phyloP scores from a whole-genome alignment of 2,797 vertebrate species.

The Pseudochaenichthys georgianus region DNA sequence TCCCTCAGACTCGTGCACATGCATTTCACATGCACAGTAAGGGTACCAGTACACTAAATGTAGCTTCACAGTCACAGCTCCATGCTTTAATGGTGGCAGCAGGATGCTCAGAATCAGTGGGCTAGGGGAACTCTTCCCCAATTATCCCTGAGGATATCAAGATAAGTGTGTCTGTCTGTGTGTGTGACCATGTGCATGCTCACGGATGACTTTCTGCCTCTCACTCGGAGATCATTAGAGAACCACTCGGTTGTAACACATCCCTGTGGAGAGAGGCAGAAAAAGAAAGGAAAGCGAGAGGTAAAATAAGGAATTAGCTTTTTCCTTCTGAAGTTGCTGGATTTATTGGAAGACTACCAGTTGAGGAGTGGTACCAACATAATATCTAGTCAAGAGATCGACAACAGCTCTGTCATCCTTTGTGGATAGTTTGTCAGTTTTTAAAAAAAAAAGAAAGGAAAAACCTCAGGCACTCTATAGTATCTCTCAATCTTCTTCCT shows the following conservation, averaged over 20 bases:
- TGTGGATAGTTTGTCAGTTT: conserved; percentile 15
- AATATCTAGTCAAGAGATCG: not conserved
- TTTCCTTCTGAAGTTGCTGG: conserved; percentile 23
- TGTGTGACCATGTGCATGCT: conserved; percentile 56
- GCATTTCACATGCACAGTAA: conserved; percentile 13
- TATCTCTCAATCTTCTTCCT: conserved; percentile 47
- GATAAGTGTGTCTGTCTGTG: conserved; percentile 26
- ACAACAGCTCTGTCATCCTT: conserved; percentile 1
- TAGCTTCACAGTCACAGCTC: conserved; percentile 41
- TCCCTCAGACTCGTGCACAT: conserved; percentile 7
- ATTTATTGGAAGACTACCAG: conserved; percentile 16
- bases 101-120: conserved; percentile 58
- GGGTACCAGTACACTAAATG: conserved; percentile 41
- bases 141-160: conserved; percentile 69
- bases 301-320: conserved; percentile 42
- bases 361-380: conserved; percentile 7
- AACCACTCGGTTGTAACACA: conserved; percentile 68
- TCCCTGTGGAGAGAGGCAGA: conserved; percentile 51
- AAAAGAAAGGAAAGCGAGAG: conserved; percentile 33
- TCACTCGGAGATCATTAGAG: conserved; percentile 77
- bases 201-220: conserved; percentile 69
- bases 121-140: conserved; percentile 61
- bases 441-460: not conserved
- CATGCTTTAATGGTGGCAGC: conserved; percentile 58
- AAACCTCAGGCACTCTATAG: conserved; percentile 17